These are phyloP conservation scores for Galendromus occidentalis DNA, from an alignment of 1,140 invertebrate species.

Conservation along the genomic window DNA sequence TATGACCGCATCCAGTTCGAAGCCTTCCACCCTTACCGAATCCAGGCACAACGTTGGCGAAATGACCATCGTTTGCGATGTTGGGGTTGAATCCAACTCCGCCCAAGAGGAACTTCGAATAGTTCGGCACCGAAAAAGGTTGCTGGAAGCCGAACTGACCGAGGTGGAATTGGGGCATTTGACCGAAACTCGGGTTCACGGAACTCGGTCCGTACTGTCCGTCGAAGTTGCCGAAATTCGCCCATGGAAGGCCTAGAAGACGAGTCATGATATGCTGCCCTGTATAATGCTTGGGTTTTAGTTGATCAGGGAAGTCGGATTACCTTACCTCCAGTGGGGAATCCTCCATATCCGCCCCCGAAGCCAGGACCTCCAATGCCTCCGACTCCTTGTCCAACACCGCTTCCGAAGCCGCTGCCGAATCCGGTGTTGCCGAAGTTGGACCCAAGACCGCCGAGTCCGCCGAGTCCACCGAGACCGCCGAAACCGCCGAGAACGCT, in stretches of 20 bases:
- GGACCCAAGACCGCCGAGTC: background rate
- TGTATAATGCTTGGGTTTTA: background rate
- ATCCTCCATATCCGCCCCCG: background rate
- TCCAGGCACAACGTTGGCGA: background rate
- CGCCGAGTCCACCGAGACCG: background rate
- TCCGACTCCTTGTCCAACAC: background rate
- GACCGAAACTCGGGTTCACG: background rate
- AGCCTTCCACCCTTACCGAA: background rate
- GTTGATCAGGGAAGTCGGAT: background rate
- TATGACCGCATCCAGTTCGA: background rate
- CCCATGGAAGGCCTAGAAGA: slow-evolving; percentile 10
- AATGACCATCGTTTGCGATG: slow-evolving; percentile 3
- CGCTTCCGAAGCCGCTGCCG: background rate
- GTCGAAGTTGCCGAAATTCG: background rate
- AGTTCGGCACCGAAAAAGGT: background rate
- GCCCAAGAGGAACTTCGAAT: background rate
- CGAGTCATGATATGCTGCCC: background rate
- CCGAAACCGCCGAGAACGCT: background rate
- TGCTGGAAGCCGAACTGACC: background rate
- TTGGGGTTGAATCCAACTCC: slow-evolving; percentile 6
- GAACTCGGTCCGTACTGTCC: background rate
- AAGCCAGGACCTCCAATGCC: background rate
- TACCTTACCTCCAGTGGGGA: slow-evolving; percentile 5
- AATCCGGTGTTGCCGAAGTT: background rate
- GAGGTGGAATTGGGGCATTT: background rate